A percentile compares a stretch with the other conserved stretches of the same genome.
Evolutionary conservation across 2,888 invertebrate genomes (phyloP).

Genomic region (Drosophila nigricruria): DNA sequence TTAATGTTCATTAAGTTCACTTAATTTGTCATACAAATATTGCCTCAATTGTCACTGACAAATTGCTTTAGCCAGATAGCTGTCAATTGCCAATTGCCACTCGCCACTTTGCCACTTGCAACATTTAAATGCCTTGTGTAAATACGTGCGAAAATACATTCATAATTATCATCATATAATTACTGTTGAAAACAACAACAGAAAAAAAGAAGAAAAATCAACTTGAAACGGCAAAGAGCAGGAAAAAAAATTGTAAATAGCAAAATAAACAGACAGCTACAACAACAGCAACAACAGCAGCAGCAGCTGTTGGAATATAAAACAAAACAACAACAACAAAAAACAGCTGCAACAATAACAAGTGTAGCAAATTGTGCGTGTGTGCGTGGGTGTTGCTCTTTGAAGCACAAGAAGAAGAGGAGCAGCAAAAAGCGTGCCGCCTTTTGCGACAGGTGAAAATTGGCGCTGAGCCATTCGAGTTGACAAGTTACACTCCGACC

Average conservation of each 20-base stretch:
- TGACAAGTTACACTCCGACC: conserved; percentile 46
- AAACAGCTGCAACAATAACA: conserved; percentile 44
- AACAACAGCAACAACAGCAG: conserved; percentile 24
- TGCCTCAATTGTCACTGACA: conserved; percentile 13
- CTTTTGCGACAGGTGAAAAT: conserved; percentile 66
- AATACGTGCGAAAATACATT: conserved; percentile 24
- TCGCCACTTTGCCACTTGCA: conserved; percentile 5
- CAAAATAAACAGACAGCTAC: conserved; percentile 45
- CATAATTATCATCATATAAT: conserved; percentile 49
- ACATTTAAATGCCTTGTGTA: conserved; percentile 15
- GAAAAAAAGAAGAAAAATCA: conserved; percentile 22
- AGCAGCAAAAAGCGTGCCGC: conserved; percentile 30
- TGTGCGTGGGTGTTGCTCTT: conserved; percentile 8
- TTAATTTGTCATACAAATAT: conserved; percentile 3
- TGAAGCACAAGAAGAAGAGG: conserved; percentile 1
- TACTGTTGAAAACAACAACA: conserved; percentile 21
- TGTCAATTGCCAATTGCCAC: conserved; percentile 12
- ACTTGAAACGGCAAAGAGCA: conserved; percentile 29
- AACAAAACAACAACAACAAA: conserved; percentile 39
- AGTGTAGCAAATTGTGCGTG: conserved; percentile 13
- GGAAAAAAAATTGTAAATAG: conserved; percentile 60
- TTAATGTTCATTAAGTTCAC: conserved; percentile 1
- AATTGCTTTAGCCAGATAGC: conserved; percentile 21
- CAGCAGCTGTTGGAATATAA: conserved; percentile 22
- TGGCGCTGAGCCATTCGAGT: conserved; percentile 65